Evolutionary conservation across 2,888 invertebrate species (phyloP).

Genomic region (Chaetogeoica ovagalla): DNA sequence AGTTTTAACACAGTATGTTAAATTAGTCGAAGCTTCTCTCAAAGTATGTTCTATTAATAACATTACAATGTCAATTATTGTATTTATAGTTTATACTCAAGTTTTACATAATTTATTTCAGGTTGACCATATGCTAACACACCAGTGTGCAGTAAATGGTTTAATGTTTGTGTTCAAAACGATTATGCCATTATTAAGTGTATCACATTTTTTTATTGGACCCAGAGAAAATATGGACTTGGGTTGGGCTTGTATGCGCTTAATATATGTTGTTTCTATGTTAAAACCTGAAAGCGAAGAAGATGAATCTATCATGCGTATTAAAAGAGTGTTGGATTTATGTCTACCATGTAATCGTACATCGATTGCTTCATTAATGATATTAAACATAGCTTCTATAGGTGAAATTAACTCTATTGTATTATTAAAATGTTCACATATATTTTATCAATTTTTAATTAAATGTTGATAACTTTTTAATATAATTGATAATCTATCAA

Average conservation of each 20-base stretch:
- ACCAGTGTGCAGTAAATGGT: constrained; percentile 26
- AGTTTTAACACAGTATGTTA: constrained; percentile 45
- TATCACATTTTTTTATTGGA: constrained; percentile 43
- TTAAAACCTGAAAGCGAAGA: constrained; percentile 12
- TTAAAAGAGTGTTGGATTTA: constrained; percentile 42
- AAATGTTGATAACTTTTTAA: too few species aligned
- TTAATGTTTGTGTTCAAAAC: constrained; percentile 45
- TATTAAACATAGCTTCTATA: constrained; percentile 41
- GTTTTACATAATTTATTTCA: neutral
- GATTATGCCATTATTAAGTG: constrained; percentile 38
- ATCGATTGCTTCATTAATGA: constrained; percentile 44
- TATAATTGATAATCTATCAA: too few species aligned
- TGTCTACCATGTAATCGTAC: constrained; percentile 35
- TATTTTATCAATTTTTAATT: neutral
- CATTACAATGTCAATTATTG: neutral
- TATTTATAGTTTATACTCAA: neutral
- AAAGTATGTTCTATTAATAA: constrained; percentile 23
- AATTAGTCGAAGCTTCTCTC: constrained; percentile 31
- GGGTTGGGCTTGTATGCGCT: constrained; percentile 42
- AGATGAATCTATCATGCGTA: neutral
- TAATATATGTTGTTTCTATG: constrained; percentile 35
- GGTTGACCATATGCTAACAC: constrained; percentile 22
- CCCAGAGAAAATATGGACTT: constrained; percentile 46
- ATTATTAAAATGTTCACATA: neutral
- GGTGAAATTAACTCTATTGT: constrained; percentile 23